Percentiles rank a stretch among this genome's conserved stretches.
Evolutionary conservation across 2,113 vertebrate species (phyloP).

Genomic region (Ceyx margarethae): DNA sequence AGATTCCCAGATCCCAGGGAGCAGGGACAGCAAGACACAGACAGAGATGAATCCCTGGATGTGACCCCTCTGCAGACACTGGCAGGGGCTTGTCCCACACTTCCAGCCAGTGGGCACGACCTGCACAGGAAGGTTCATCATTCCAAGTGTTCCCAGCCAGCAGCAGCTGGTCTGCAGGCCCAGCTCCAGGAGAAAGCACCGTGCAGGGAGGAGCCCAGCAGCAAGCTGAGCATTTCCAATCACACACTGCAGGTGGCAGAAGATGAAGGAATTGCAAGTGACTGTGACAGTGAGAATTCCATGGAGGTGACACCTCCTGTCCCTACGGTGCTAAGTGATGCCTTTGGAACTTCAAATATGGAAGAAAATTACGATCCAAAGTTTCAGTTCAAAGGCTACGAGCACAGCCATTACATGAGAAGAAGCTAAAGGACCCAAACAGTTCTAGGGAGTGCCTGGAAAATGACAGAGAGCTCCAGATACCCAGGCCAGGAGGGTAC

Average conservation of each 20-base stretch:
- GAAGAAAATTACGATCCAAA: background rate
- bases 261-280: slow-evolving; percentile 24
- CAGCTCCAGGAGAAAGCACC: fast-evolving
- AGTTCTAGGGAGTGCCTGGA: background rate
- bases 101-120: fast-evolving
- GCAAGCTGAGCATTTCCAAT: background rate
- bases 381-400: background rate
- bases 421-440: background rate
- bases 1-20: background rate
- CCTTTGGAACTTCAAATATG: background rate
- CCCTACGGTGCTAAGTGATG: fast-evolving
- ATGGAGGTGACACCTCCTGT: background rate
- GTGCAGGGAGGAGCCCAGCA: background rate
- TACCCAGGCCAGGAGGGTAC: background rate
- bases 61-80: background rate
- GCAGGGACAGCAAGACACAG: background rate
- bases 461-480: background rate
- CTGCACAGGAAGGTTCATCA: background rate
- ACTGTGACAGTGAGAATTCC: background rate
- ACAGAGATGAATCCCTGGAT: background rate
- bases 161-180: fast-evolving
- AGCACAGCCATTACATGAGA: slow-evolving; percentile 13
- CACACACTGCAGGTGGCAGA: slow-evolving; percentile 24
- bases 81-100: background rate
- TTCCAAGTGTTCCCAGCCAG: background rate